Evolutionary conservation across 2,888 invertebrate species (phyloP).

Genomic region (Miltochrista miniata): DNA sequence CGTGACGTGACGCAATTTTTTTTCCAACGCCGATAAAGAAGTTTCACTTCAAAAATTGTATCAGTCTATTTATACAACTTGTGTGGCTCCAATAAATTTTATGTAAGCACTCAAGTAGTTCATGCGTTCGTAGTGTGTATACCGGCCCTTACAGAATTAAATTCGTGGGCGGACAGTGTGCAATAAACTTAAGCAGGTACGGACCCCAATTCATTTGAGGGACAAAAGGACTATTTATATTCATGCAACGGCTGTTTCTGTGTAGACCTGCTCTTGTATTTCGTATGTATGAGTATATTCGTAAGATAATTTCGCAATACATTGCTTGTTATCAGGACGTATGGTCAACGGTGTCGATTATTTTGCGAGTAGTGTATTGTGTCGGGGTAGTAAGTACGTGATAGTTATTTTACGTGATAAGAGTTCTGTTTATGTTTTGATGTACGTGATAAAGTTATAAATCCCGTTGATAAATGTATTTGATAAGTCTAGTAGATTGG

Average conservation of each 20-base stretch:
- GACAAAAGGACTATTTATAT: conserved; percentile 29
- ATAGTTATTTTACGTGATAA: background rate
- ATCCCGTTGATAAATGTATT: no score
- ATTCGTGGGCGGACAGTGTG: background rate
- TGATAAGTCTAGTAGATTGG: background rate
- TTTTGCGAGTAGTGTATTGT: background rate
- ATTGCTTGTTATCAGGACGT: background rate
- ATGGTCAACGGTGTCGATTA: background rate
- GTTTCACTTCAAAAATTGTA: no score
- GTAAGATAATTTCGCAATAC: background rate
- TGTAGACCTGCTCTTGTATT: background rate
- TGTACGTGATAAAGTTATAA: background rate
- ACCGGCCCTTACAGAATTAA: background rate
- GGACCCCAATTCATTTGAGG: conserved; percentile 23
- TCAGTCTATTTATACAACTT: background rate
- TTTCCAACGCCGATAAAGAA: no score
- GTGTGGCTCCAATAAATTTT: background rate
- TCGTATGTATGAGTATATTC: background rate
- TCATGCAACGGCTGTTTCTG: conserved; percentile 13
- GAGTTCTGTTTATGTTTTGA: background rate
- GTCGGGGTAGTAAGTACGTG: background rate
- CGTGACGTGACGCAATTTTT: no score
- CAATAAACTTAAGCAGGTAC: conserved; percentile 22
- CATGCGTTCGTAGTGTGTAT: background rate
- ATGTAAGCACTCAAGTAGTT: background rate